Conservation (phyloP, 1,140 invertebrate species). For the Calephelis virginiensis region DNA sequence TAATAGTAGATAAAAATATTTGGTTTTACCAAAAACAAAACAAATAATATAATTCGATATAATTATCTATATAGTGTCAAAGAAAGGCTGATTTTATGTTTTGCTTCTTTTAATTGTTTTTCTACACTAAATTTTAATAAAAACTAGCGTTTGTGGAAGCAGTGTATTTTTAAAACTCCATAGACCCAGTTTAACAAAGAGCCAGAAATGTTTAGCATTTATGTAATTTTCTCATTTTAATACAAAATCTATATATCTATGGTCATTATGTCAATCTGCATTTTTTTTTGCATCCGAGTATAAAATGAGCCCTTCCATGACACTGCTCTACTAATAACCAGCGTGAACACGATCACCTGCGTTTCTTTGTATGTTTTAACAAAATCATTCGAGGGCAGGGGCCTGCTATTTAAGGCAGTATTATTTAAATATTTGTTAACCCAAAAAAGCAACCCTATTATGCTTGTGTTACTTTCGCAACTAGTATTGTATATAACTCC, state of each 20-base stretch:
- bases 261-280: background rate
- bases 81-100: constrained; percentile 23
- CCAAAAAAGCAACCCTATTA: too few species aligned
- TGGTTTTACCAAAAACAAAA: constrained; percentile 69
- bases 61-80: constrained; percentile 25
- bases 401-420: too few species aligned
- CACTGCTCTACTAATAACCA: constrained; percentile 1
- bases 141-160: constrained; percentile 1
- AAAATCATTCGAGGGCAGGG: too few species aligned
- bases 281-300: background rate
- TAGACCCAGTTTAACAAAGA: background rate
- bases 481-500: too few species aligned
- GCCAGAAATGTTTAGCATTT: background rate
- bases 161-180: background rate
- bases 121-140: constrained; percentile 6
- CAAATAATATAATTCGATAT: constrained; percentile 31
- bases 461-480: too few species aligned
- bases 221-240: constrained; percentile 6
- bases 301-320: constrained; percentile 12
- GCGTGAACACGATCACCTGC: constrained; percentile 12
- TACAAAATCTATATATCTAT: constrained; percentile 11
- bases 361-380: background rate
- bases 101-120: background rate
- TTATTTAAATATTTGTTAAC: too few species aligned
- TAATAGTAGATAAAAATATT: constrained; percentile 71